A percentile compares a stretch with the other conserved stretches of the same genome.
These are phyloP conservation scores for Branchipolynoe longqiensis DNA, from an alignment of 2,888 invertebrate genomes.

Conservation along the genomic window DNA sequence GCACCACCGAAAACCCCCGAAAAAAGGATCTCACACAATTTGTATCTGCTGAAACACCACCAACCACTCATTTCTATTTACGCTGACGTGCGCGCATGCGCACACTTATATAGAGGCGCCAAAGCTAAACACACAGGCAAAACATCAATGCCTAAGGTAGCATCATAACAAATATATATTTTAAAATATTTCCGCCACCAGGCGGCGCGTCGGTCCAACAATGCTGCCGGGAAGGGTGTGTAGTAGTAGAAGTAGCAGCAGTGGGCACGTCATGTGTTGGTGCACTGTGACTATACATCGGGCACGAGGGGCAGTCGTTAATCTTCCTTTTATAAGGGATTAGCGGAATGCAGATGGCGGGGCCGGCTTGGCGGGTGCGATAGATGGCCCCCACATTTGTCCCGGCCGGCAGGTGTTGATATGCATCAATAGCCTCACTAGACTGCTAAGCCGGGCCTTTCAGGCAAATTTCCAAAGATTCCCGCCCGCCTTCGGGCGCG, in stretches of 20 bases:
- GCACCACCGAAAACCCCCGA: too few species aligned
- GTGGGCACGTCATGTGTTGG: constrained; percentile 47
- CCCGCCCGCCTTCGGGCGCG: background rate
- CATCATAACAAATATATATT: constrained; percentile 43
- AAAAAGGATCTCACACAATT: too few species aligned
- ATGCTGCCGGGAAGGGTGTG: background rate
- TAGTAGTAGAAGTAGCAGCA: too few species aligned
- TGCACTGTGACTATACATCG: constrained; percentile 49
- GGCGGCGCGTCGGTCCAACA: constrained; percentile 16
- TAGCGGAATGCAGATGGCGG: constrained; percentile 55
- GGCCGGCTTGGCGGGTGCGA: background rate
- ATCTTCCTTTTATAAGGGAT: constrained; percentile 55
- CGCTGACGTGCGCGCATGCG: too few species aligned
- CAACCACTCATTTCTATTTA: too few species aligned
- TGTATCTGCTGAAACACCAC: too few species aligned
- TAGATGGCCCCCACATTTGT: constrained; percentile 36
- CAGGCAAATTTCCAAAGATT: constrained; percentile 52
- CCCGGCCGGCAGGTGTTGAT: constrained; percentile 48
- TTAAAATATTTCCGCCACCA: too few species aligned
- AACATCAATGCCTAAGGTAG: background rate
- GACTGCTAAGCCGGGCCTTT: constrained; percentile 28
- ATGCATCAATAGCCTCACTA: constrained; percentile 48
- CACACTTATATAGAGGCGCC: too few species aligned
- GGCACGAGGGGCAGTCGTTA: constrained; percentile 26
- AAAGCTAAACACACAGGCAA: too few species aligned